Evolutionary conservation across 2,113 vertebrate species (phyloP), one percentile per base, ranked within the genome.

Genomic region (Bufo gargarizans): DNA sequence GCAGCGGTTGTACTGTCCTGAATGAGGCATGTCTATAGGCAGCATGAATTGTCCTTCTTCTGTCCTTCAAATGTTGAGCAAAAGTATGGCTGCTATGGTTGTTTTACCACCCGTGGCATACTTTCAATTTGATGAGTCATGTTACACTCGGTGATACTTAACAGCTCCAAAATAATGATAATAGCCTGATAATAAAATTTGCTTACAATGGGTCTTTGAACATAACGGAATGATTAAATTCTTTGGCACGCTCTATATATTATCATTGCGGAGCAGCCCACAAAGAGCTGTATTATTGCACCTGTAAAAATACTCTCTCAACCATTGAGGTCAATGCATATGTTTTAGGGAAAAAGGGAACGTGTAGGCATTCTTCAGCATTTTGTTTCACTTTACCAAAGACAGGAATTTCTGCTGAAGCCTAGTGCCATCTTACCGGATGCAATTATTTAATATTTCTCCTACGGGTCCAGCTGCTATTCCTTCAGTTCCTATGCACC

Each of bases 231-330:
- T 93, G 94, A 94, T 90, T 17, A 90, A 95, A 96, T 97, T 97
- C 96, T 95, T 96, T 93, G 94, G 93, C 96, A 94, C 96, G 93
- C 89, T 96, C 93, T 95, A 95, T 95, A 95, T 97, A 97, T 96
- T 96, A 96, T 96, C 94, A 92, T 90, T 90, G 91, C 90, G 88
- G 94, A 95, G 91, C 94, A 95, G 88, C 92, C 94, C 82, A 89
- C 92, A 91, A 93, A 91, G 93, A 93, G 95, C 94, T 95, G 94
- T 97, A 91, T 95, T 97, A 95, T 95, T 96, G 95, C 97, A 98
- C 97, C 97, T 98, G 97, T 97, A 96, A 94, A 97, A 98, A 99
- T 94, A 98, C 90, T 92, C 91, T 95, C 95, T 97, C 95, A 94
- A 92, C 93, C 93, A 77, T 89, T 90, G 93, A 92, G 95, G 93